Evolutionary conservation across 1,140 invertebrate species (phyloP).

Genomic region (Drosophila tsacasi): DNA sequence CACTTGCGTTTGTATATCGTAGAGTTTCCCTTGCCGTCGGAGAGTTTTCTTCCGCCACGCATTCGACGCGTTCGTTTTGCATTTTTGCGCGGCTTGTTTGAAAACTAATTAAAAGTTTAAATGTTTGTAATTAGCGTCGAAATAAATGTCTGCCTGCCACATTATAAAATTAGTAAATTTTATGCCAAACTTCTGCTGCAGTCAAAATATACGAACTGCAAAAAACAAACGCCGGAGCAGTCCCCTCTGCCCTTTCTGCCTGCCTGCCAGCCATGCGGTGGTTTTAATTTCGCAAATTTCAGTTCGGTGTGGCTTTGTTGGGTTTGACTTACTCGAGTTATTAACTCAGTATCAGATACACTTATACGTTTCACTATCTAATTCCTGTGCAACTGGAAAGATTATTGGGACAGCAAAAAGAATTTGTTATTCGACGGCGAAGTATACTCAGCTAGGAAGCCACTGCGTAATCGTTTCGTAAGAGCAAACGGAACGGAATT

Average conservation of each 20-base stretch:
- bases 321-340: slow-evolving; percentile 12
- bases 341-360: background rate
- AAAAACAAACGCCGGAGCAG: slow-evolving; percentile 34
- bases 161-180: slow-evolving; percentile 81
- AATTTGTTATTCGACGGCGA: background rate
- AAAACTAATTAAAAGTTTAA: slow-evolving; percentile 82
- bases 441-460: background rate
- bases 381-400: background rate
- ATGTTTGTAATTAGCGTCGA: slow-evolving; percentile 82
- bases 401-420: background rate
- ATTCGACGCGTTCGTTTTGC: slow-evolving; percentile 29
- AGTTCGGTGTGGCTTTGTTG: slow-evolving; percentile 38
- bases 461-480: slow-evolving; percentile 4
- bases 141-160: slow-evolving; percentile 80
- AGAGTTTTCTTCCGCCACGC: slow-evolving; percentile 33
- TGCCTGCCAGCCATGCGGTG: slow-evolving; percentile 14
- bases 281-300: slow-evolving; percentile 45
- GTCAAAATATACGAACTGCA: slow-evolving; percentile 49
- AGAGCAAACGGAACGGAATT: slow-evolving; percentile 10
- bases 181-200: slow-evolving; percentile 67
- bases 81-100: slow-evolving; percentile 59
- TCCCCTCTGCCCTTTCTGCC: slow-evolving; percentile 19
- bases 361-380: background rate
- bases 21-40: slow-evolving; percentile 10
- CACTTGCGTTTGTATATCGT: slow-evolving; percentile 18